Conservation (phyloP, 2,113 vertebrate species). For the Hippocampus barbouri region DNA sequence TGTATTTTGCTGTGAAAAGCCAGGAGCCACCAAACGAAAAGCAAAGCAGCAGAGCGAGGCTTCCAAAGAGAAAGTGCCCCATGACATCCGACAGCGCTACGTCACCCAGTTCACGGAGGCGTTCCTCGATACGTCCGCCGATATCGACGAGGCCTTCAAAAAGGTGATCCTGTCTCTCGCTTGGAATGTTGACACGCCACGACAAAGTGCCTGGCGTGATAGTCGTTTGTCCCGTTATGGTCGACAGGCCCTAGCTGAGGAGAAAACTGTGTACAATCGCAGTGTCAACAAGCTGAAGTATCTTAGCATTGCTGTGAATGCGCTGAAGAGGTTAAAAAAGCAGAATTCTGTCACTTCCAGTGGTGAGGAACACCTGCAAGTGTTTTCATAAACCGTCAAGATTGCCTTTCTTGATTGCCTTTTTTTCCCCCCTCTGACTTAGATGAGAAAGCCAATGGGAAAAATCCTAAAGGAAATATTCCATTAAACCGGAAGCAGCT, state of each 20-base stretch:
- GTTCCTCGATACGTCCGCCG: conserved; percentile 69
- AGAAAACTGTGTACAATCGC: conserved; percentile 74
- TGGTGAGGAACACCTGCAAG: conserved; percentile 43
- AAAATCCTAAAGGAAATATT: conserved; percentile 64
- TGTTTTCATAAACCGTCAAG: not conserved
- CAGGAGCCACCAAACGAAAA: conserved; percentile 46
- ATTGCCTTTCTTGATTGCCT: not conserved
- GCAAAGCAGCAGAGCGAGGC: conserved; percentile 42
- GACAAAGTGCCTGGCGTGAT: not conserved
- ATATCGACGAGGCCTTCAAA: conserved; percentile 75
- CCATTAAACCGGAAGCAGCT: conserved; percentile 49
- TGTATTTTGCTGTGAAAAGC: conserved; percentile 34
- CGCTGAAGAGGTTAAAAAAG: conserved; percentile 77
- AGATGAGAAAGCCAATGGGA: conserved; percentile 49
- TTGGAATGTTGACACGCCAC: not conserved
- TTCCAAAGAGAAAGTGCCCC: conserved; percentile 69
- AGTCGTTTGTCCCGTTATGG: not conserved
- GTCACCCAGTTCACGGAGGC: conserved; percentile 74
- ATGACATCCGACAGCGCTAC: conserved; percentile 74
- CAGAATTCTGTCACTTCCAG: conserved; percentile 54
- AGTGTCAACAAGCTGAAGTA: conserved; percentile 79
- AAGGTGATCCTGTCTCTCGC: conserved; percentile 66
- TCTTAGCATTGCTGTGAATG: conserved; percentile 76
- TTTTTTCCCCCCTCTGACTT: conserved; percentile 15
- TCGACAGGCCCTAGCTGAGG: conserved; percentile 75